Conservation (phyloP, 2,113 vertebrate genomes). For the Campylomormyrus tamandua region DNA sequence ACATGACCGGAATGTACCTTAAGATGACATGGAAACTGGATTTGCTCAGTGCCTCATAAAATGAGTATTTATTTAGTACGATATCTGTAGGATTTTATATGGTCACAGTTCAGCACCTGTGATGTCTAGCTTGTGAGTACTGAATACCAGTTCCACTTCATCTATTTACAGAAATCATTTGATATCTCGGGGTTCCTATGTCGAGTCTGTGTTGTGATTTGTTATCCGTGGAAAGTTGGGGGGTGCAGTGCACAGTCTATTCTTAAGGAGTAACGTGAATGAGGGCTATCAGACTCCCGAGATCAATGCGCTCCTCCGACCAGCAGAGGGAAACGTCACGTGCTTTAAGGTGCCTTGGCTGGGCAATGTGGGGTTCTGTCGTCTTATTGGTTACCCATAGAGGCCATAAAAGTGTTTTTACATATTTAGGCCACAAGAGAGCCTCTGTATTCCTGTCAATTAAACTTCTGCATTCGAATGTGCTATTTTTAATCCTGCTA, state of each 20-base stretch:
- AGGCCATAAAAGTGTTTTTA: not conserved
- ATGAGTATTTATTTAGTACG: not conserved
- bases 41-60: conserved; percentile 2
- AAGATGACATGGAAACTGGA: not conserved
- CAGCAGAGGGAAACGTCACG: not conserved
- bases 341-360: not conserved
- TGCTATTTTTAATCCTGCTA: conserved; percentile 15
- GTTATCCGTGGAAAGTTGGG: not conserved
- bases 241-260: not conserved
- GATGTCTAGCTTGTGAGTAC: not conserved
- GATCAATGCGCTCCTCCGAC: not conserved
- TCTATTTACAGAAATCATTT: not conserved
- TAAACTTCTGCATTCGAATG: conserved; percentile 7
- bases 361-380: not conserved
- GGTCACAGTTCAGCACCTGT: not conserved
- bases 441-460: not conserved
- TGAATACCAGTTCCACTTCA: not conserved
- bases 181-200: not conserved
- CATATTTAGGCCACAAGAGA: not conserved
- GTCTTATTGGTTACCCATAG: not conserved
- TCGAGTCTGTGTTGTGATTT: not conserved
- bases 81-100: not conserved
- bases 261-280: not conserved
- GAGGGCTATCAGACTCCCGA: not conserved
- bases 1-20: not conserved